Evolutionary conservation across 2,113 vertebrate genomes (phyloP).

Genomic region (Salvator merianae): DNA sequence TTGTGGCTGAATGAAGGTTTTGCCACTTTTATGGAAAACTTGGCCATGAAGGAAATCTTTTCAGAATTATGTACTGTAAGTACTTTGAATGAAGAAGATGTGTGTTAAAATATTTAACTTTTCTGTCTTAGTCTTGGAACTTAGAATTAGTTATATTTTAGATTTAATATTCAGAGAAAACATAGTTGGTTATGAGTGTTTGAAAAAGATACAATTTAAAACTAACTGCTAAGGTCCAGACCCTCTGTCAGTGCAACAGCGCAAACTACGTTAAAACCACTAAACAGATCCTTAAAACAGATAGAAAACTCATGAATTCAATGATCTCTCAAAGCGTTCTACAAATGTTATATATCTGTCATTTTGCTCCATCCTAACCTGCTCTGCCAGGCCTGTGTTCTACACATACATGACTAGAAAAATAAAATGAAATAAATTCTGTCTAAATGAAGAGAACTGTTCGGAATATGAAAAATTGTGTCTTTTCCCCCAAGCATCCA

Average conservation of each 20-base stretch:
- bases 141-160: not conserved
- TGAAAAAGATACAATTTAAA: no score
- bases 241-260: not conserved
- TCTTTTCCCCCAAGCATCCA: no score
- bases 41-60: constrained; percentile 80
- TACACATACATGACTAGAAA: not conserved
- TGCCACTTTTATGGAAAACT: constrained; percentile 94
- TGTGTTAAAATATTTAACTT: not conserved
- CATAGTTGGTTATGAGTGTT: no score
- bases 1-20: constrained; percentile 98
- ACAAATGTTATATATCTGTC: not conserved
- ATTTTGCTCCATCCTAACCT: not conserved
- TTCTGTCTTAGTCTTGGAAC: not conserved
- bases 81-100: constrained; percentile 22
- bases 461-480: not conserved
- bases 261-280: not conserved
- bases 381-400: not conserved
- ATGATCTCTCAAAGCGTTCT: not conserved
- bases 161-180: no score
- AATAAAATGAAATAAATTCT: not conserved
- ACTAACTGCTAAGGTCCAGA: not conserved
- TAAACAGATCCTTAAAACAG: no score
- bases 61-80: constrained; percentile 84
- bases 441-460: not conserved
- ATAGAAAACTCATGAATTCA: not conserved